These are phyloP conservation scores for Nineta flava DNA, from an alignment of 2,888 invertebrate genomes.

Conservation along the genomic window DNA sequence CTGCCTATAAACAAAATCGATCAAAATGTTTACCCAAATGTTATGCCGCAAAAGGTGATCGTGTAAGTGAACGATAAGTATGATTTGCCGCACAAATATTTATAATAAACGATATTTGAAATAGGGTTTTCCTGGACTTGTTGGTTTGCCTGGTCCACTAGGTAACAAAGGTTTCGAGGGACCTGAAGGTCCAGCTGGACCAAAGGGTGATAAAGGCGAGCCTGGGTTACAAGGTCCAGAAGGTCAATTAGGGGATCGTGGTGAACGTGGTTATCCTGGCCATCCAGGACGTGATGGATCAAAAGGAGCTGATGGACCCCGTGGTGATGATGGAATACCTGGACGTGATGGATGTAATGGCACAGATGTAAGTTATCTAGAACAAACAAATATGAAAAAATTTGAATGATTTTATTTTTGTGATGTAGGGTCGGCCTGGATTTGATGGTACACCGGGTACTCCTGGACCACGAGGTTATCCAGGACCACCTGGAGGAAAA, in stretches of 20 bases:
- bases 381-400: too few relatives aligned
- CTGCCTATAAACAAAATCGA: conserved; percentile 28
- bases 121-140: conserved; percentile 56
- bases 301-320: conserved; percentile 50
- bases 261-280: conserved; percentile 76
- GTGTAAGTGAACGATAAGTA: conserved; percentile 33
- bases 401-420: neutral
- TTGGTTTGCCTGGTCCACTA: conserved; percentile 55
- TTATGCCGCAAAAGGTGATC: conserved; percentile 72
- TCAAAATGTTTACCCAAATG: conserved; percentile 72
- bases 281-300: conserved; percentile 62
- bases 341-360: conserved; percentile 95
- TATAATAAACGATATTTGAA: conserved; percentile 12
- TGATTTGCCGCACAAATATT: neutral
- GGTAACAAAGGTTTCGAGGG: conserved; percentile 72
- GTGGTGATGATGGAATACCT: conserved; percentile 60
- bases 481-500: conserved; percentile 45
- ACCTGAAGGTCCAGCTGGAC: conserved; percentile 67
- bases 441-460: conserved; percentile 48
- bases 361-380: conserved; percentile 69
- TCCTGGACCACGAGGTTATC: conserved; percentile 60
- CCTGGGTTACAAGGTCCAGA: conserved; percentile 65
- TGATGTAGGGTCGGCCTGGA: conserved; percentile 57
- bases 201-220: conserved; percentile 81
- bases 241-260: conserved; percentile 73